phyloP scores from a whole-genome alignment of 2,888 invertebrate species.

The Tolmerus cingulatus region DNA sequence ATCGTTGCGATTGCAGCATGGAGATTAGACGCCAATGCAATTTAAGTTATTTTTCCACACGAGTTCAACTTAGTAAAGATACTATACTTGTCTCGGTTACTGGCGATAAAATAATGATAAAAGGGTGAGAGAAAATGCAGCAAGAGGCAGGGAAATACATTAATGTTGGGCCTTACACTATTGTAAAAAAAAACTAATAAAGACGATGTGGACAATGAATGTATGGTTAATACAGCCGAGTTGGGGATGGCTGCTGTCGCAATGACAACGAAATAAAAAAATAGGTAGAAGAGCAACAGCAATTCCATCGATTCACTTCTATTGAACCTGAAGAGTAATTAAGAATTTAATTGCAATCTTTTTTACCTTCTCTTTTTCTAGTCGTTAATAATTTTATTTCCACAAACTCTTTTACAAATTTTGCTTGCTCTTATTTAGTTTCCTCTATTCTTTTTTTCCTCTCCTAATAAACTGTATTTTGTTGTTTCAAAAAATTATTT shows the following conservation, averaged over 20 bases:
- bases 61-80: not conserved
- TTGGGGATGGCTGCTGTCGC: not conserved
- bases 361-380: not conserved
- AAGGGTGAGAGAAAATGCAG: not conserved
- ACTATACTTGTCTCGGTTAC: not conserved
- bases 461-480: not conserved
- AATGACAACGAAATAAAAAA: not conserved
- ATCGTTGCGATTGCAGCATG: constrained; percentile 7
- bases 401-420: not conserved
- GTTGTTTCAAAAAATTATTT: not conserved
- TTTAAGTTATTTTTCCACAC: too few species aligned
- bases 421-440: not conserved
- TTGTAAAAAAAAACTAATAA: not conserved
- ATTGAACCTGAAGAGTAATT: constrained; percentile 9
- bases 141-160: not conserved
- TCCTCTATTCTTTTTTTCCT: not conserved
- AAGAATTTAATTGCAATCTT: constrained; percentile 34
- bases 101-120: not conserved
- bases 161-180: not conserved
- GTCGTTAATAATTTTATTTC: not conserved
- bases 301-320: not conserved
- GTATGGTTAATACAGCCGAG: not conserved
- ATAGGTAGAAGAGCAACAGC: not conserved
- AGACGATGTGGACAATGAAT: not conserved
- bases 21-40: not conserved